Evolutionary conservation across 1,140 invertebrate genomes (phyloP), one percentile per base, ranked within the genome.

Genomic region (Leptinotarsa defecta): DNA sequence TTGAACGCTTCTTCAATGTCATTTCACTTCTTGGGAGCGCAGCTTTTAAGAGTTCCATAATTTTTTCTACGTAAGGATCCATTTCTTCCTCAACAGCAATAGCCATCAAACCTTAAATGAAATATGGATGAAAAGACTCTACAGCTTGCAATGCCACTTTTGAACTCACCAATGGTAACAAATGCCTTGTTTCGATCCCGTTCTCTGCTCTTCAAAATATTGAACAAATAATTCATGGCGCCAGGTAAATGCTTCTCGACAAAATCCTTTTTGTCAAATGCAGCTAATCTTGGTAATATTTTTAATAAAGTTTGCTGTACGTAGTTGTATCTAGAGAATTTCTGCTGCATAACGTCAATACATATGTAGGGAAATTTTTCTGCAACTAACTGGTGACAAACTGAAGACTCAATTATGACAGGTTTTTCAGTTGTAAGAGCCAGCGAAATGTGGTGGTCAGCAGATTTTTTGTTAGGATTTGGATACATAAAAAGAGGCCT

Each of bases 201-300:
- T 71, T 96, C 94, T 76, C 93, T 89, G 15, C 93, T 91, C 70
- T 92, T 90, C 48, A 97, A 83, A 22, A 91, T 94, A 5, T 86
- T 86, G 68, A 98, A 85, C 49, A 98, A 87, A 84, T 97, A 95
- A 70, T 87, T 87, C 84, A 98, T 91, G 2, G 94, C 93, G 1
- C 91, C 89, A 19, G 88, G 89, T 3, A 98, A 86, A 87, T 97
- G 93, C 79, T 95, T 90, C 52, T 88, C 88, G 2, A 92, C 89
- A 81, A 98, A 98, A 49, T 90, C 89, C n/a, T 92, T 90, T 72
- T 92, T 92, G 84, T 96, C 93, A 79, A 99, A 98, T 15, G 96
- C 96, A 8, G 96, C 96, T n/a, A 99, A 85, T 71, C 97, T 89
- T n/a, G 98, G 98, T 76, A 99, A 87, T 61, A 99, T 90, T 24